Percentiles rank a stretch among this genome's conserved stretches.
phyloP scores from a whole-genome alignment of 2,888 invertebrate genomes.

The Euproctis similis region DNA sequence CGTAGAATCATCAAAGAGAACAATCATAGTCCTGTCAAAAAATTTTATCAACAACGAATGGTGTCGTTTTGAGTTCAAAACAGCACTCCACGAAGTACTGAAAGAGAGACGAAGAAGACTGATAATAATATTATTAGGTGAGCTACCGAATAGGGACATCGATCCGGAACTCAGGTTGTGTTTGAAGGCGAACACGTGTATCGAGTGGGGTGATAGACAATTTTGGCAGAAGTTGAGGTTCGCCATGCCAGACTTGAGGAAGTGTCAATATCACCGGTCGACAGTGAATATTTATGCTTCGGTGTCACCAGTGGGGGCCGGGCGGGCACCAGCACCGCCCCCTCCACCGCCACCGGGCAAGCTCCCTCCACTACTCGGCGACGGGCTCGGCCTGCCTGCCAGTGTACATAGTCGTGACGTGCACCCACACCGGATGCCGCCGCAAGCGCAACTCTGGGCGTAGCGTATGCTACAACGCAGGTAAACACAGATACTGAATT shows the following conservation, averaged over 20 bases:
- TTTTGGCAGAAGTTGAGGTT: constrained; percentile 98
- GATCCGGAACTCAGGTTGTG: constrained; percentile 93
- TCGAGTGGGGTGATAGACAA: constrained; percentile 95
- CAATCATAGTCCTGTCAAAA: constrained; percentile 92
- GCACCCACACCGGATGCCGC: constrained; percentile 74
- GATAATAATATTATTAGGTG: constrained; percentile 92
- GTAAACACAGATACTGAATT: constrained; percentile 62
- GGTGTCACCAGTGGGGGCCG: constrained; percentile 72
- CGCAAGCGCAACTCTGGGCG: constrained; percentile 85
- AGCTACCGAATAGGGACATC: constrained; percentile 90
- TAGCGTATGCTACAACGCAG: constrained; percentile 83
- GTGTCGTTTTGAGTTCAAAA: constrained; percentile 96
- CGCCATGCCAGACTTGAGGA: constrained; percentile 88
- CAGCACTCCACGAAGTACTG: constrained; percentile 92
- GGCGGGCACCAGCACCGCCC: constrained; percentile 77
- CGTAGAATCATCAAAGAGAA: constrained; percentile 91
- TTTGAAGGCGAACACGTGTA: constrained; percentile 91
- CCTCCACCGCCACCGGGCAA: constrained; percentile 78
- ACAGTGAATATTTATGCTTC: constrained; percentile 84
- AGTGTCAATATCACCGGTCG: constrained; percentile 79
- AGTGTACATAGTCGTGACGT: constrained; percentile 59
- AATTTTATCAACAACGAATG: constrained; percentile 97
- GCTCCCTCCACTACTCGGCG: constrained; percentile 76
- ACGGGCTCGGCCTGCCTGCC: constrained; percentile 59
- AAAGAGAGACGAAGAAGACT: constrained; percentile 90